Evolutionary conservation across 2,888 invertebrate species (phyloP).

Genomic region (Scotopteryx bipunctaria): DNA sequence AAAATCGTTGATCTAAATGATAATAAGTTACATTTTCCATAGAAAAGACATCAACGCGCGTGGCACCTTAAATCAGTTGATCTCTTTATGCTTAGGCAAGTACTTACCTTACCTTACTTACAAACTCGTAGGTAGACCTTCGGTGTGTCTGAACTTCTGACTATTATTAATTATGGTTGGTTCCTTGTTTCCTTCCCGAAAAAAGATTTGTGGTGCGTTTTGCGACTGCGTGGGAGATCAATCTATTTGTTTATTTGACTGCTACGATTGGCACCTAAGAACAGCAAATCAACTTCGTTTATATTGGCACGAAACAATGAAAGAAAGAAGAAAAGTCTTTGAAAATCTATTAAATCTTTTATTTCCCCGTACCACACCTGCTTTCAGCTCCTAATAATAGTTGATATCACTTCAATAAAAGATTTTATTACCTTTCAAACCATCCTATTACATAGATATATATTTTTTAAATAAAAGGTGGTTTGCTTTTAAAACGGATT

Average conservation of each 20-base stretch:
- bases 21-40: constrained; percentile 1
- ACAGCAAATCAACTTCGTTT: too few species aligned
- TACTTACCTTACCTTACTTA: too few species aligned
- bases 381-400: not conserved
- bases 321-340: not conserved
- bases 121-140: too few species aligned
- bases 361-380: not conserved
- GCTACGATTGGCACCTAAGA: too few species aligned
- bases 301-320: not conserved
- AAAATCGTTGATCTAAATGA: not conserved
- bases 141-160: too few species aligned
- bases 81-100: not conserved
- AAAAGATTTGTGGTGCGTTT: too few species aligned
- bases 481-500: too few species aligned
- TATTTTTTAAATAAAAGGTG: too few species aligned
- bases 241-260: not conserved
- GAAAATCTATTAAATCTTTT: not conserved
- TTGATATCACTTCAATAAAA: not conserved
- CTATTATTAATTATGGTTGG: too few species aligned
- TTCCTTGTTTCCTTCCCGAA: not conserved
- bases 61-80: not conserved
- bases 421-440: too few species aligned
- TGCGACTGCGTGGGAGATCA: not conserved
- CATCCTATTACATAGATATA: too few species aligned
- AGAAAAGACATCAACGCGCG: constrained; percentile 20